A percentile compares a stretch with the other conserved stretches of the same genome.
phyloP scores from a whole-genome alignment of 2,113 vertebrate species.

The Myiagra hebetior region DNA sequence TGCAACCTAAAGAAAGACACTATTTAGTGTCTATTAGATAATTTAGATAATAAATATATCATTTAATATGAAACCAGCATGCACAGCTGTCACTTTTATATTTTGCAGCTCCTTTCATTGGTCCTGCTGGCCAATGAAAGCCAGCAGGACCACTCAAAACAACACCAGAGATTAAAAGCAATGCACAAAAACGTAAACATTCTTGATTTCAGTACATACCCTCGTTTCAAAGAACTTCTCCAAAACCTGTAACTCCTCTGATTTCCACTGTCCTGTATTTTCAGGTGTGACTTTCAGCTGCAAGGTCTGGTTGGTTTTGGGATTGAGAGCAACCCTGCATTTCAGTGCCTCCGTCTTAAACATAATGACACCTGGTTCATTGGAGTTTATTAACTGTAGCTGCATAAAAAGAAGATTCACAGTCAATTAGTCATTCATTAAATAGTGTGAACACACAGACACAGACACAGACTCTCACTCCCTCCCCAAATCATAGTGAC shows the following conservation, averaged over 20 bases:
- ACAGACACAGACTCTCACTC: background rate
- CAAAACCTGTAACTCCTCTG: conserved; percentile 94
- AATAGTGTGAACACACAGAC: background rate
- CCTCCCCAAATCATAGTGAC: background rate
- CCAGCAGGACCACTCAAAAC: background rate
- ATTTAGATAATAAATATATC: background rate
- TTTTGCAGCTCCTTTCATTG: background rate
- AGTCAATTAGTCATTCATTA: background rate
- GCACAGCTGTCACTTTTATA: background rate
- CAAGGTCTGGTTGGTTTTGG: conserved; percentile 96
- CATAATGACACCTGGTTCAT: conserved; percentile 97
- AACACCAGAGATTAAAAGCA: background rate
- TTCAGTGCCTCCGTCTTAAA: conserved; percentile 97
- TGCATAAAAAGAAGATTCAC: conserved; percentile 50
- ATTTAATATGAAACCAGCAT: background rate
- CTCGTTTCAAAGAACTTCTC: conserved; percentile 98
- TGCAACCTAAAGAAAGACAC: conserved; percentile 82
- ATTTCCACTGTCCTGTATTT: conserved; percentile 94
- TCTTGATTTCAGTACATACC: conserved; percentile 70
- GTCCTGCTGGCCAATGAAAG: background rate
- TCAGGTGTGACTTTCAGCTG: conserved; percentile 98
- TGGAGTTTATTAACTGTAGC: conserved; percentile 95
- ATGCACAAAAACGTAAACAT: background rate
- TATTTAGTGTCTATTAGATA: background rate
- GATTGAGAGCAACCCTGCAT: conserved; percentile 95